phyloP scores from a whole-genome alignment of 2,113 vertebrate species.

The Machaerirhynchus nigripectus region DNA sequence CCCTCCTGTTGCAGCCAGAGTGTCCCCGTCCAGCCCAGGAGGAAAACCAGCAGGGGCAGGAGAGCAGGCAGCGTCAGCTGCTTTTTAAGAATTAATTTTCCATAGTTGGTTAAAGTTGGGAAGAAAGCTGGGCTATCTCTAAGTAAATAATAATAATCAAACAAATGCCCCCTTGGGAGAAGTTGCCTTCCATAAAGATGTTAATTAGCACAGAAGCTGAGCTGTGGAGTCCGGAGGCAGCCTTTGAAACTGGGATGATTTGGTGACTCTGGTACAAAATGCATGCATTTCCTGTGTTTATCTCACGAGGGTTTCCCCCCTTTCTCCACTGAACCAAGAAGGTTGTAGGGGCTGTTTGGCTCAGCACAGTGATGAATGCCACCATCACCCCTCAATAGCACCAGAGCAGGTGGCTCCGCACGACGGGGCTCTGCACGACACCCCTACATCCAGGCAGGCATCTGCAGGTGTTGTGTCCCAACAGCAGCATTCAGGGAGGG shows the following conservation, averaged over 20 bases:
- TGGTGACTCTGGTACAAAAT: background rate
- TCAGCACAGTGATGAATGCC: background rate
- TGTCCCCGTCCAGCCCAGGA: background rate
- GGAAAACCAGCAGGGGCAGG: background rate
- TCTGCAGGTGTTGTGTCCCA: background rate
- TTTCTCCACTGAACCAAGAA: background rate
- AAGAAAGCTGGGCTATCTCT: background rate
- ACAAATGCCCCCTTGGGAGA: constrained; percentile 45
- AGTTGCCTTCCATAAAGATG: constrained; percentile 56
- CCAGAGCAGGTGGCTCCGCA: background rate
- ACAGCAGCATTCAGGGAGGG: background rate
- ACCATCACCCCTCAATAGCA: background rate
- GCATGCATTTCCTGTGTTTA: rapidly evolving
- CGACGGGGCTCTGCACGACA: rapidly evolving
- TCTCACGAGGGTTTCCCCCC: background rate
- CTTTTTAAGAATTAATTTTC: constrained; percentile 36
- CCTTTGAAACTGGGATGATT: background rate
- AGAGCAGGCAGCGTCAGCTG: rapidly evolving
- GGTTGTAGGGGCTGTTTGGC: background rate
- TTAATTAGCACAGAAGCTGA: constrained; percentile 45
- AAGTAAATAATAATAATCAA: constrained; percentile 64
- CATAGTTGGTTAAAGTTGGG: background rate
- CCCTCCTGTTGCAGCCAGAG: background rate
- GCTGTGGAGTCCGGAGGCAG: background rate
- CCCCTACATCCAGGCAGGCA: background rate